Percentiles rank a stretch among this genome's conserved stretches.
Conservation (phyloP, 2,797 vertebrate genomes). For the Enteromius anoplus region DNA sequence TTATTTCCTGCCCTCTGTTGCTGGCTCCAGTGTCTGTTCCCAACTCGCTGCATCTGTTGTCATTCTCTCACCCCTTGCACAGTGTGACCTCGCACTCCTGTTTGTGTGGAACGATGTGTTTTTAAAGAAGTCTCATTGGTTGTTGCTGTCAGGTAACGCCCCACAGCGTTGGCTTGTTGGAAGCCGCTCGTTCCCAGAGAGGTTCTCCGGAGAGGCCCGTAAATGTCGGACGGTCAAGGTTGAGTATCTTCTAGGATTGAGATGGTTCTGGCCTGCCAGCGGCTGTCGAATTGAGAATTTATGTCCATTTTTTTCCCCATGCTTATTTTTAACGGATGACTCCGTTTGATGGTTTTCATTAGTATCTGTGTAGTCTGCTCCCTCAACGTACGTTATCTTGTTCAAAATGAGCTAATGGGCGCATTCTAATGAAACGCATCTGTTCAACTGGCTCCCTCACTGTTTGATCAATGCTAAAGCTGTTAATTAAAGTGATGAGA, state of each 20-base stretch:
- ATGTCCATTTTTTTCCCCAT: background rate
- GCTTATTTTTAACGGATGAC: background rate
- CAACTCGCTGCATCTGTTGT: slow-evolving; percentile 61
- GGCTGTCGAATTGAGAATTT: background rate
- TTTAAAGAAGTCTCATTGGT: slow-evolving; percentile 36
- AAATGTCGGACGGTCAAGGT: slow-evolving; percentile 32
- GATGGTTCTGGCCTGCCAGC: slow-evolving; percentile 5
- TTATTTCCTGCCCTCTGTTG: slow-evolving; percentile 49
- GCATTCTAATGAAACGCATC: slow-evolving; percentile 46
- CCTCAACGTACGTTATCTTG: slow-evolving; percentile 12
- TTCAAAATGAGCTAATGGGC: slow-evolving; percentile 36
- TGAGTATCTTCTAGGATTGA: slow-evolving; percentile 18
- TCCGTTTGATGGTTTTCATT: slow-evolving; percentile 21
- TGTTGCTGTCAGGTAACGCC: slow-evolving; percentile 21
- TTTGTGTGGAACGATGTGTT: slow-evolving; percentile 47
- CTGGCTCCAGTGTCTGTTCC: slow-evolving; percentile 52
- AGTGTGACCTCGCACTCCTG: slow-evolving; percentile 58
- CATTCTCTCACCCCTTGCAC: slow-evolving; percentile 61
- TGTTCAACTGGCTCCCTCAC: slow-evolving; percentile 24
- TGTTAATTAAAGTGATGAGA: slow-evolving; percentile 56
- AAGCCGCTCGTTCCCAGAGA: background rate
- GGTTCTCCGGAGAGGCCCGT: background rate
- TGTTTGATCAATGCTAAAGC: slow-evolving; percentile 47
- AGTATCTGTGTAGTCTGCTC: slow-evolving; percentile 22
- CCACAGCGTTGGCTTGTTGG: background rate